Percentiles rank a stretch among this genome's conserved stretches.
phyloP scores from a whole-genome alignment of 2,113 vertebrate species.

The Passer domesticus region DNA sequence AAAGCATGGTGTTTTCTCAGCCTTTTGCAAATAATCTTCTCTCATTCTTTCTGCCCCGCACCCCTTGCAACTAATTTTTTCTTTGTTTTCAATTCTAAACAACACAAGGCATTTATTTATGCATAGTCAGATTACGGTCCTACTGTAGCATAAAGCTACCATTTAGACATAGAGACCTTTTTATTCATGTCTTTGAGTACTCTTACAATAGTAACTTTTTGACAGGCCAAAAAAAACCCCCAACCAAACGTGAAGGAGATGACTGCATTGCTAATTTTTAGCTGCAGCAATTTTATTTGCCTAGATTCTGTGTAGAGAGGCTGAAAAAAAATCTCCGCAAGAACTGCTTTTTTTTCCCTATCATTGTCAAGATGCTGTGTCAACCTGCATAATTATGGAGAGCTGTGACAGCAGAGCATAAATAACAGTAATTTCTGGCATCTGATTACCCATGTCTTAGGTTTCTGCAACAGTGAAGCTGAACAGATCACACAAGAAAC shows the following conservation, averaged over 20 bases:
- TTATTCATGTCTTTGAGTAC: not conserved
- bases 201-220: not conserved
- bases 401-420: not conserved
- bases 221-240: not conserved
- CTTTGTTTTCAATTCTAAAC: not conserved
- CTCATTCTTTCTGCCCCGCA: not conserved
- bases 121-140: not conserved
- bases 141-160: not conserved
- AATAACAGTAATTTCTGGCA: constrained; percentile 48
- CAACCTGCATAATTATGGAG: constrained; percentile 41
- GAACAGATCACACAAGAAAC: not conserved
- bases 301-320: not conserved
- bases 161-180: not conserved
- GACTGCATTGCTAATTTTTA: constrained; percentile 22
- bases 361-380: constrained; percentile 30
- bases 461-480: not conserved
- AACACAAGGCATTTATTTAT: not conserved
- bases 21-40: not conserved
- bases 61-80: not conserved
- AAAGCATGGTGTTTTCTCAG: not conserved
- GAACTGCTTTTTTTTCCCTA: not conserved
- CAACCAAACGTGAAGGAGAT: not conserved
- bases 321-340: constrained; percentile 22
- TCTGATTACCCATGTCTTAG: not conserved
- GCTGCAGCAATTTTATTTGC: constrained; percentile 26